Evolutionary conservation across 2,113 vertebrate species (phyloP).

Genomic region (Corythaixoides concolor): DNA sequence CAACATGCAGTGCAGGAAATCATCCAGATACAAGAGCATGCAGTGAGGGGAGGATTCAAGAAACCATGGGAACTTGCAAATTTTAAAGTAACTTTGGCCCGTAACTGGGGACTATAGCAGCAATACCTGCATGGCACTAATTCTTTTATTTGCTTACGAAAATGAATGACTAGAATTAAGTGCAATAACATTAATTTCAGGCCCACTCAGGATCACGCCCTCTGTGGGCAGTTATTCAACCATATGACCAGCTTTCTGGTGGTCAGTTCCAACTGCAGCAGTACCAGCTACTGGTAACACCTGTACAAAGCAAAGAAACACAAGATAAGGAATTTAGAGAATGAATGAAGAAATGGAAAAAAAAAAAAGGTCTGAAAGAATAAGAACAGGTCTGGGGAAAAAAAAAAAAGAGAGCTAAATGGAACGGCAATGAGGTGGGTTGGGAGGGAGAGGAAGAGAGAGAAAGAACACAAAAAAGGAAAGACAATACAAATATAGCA

Average conservation of each 20-base stretch:
- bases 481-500: neutral
- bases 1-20: neutral
- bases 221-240: neutral
- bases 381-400: rapidly evolving
- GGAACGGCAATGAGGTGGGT: rapidly evolving
- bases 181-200: neutral
- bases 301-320: neutral
- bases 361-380: neutral
- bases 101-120: neutral
- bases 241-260: neutral
- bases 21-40: neutral
- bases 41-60: neutral
- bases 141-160: neutral
- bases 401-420: neutral
- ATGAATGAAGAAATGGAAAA: neutral
- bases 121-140: neutral
- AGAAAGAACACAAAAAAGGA: neutral
- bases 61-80: neutral
- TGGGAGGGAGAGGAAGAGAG: rapidly evolving
- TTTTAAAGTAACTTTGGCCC: neutral
- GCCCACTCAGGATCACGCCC: neutral
- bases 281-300: neutral
- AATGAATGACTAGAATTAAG: neutral
- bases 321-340: neutral
- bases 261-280: neutral